phyloP scores from a whole-genome alignment of 1,140 invertebrate genomes.

The Camponotus pennsylvanicus region DNA sequence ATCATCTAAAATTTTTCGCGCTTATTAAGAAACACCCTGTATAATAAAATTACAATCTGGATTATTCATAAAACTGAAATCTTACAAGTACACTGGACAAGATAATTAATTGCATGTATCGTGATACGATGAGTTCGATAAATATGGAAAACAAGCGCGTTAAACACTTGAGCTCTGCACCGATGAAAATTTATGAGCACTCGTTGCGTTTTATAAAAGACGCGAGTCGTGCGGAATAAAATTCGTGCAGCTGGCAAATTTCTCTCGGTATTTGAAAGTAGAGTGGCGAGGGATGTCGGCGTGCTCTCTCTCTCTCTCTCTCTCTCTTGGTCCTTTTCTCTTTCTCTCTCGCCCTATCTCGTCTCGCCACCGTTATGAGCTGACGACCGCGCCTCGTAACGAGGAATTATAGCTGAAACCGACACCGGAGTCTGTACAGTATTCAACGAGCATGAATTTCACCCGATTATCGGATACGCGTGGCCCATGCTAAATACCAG shows the following conservation, averaged over 20 bases:
- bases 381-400: conserved; percentile 62
- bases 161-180: conserved; percentile 28
- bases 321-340: not conserved
- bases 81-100: not conserved
- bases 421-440: conserved; percentile 48
- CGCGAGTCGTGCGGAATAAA: conserved; percentile 56
- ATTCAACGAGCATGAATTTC: conserved; percentile 64
- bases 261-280: conserved; percentile 61
- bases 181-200: conserved; percentile 55
- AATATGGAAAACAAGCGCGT: conserved; percentile 25
- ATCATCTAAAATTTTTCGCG: no score
- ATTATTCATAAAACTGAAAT: not conserved
- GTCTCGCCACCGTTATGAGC: conserved; percentile 46
- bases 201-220: conserved; percentile 51
- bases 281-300: conserved; percentile 48
- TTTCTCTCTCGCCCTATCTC: not conserved
- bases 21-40: no score
- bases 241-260: conserved; percentile 50
- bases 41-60: not conserved
- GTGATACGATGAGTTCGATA: not conserved
- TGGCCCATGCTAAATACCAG: conserved; percentile 65
- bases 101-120: conserved; percentile 26
- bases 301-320: not conserved
- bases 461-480: conserved; percentile 70
- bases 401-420: conserved; percentile 64